Evolutionary conservation across 2,888 invertebrate species (phyloP), one percentile per base, ranked within the genome.

Genomic region (Aspidapion aeneum): DNA sequence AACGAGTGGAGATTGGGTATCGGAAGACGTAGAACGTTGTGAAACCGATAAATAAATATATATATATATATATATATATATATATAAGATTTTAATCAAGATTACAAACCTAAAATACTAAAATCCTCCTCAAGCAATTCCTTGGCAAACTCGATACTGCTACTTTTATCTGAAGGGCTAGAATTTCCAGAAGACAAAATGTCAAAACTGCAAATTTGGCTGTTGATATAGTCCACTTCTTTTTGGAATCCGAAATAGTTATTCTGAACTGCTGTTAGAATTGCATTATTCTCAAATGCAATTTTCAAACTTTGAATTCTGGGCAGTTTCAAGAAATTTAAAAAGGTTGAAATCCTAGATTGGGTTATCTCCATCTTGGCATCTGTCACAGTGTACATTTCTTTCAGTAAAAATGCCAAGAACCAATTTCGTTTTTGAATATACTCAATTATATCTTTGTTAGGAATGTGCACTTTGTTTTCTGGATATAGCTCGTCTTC

Each of bases 351-450:
- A 0, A 85, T 85, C 17, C 88, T 81, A 48, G 75, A 70, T 63
- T 78, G 73, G 68, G 78, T 80, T 2, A 84, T 82, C 58, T 86
- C 85, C 70, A 84, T 82, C 17, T 66, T 66, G 1, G 67, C 65
- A 9, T 82, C 82, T 2, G 82, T 79, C 3, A 85, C 80, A 0
- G 83, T 82, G 70, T 88, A 85, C 66, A 89, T 85, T 74, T 85
- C 85, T 71, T 85, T 86, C 21, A 89, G 82, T n/a, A 90, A 82
- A 72, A 87, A 86, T 0, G 88, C 88, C 54, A 90, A 74, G 0
- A 89, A 81, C 88, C 89, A 89, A 71, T 89, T 89, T 67, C 88
- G 84, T 55, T 85, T 81, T 60, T 87, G 85, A 1, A 90, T 81
- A 71, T 89, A 89, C 1, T 83, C 84, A 18, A 88, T 79, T 59